Percentiles rank a stretch among this genome's conserved stretches.
Conservation (phyloP, 1,140 invertebrate species). For the Megalonaias nervosa region DNA sequence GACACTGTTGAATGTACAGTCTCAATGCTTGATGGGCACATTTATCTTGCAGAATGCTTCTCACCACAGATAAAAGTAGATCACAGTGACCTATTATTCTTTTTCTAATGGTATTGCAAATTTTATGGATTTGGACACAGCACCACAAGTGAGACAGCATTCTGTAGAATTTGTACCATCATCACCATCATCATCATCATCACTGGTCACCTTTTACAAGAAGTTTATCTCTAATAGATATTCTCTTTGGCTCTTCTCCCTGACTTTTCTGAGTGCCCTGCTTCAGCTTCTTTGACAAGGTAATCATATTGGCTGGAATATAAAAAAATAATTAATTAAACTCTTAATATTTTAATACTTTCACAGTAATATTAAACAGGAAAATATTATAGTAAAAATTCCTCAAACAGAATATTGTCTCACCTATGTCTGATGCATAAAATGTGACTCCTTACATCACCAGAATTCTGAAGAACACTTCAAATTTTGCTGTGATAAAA, state of each 20-base stretch:
- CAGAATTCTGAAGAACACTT: too few relatives aligned
- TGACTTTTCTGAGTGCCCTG: slow-evolving; percentile 70
- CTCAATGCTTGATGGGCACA: background rate
- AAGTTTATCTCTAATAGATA: slow-evolving; percentile 88
- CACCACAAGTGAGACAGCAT: background rate
- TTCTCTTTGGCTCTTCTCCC: slow-evolving; percentile 69
- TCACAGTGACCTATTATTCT: background rate
- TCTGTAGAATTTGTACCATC: background rate
- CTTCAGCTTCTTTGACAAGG: slow-evolving; percentile 85
- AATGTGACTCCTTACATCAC: too few relatives aligned
- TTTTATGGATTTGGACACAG: background rate
- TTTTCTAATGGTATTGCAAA: background rate
- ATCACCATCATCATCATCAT: slow-evolving; percentile 3
- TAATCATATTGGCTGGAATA: slow-evolving; percentile 78
- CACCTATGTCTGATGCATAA: too few relatives aligned
- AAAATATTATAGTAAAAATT: too few relatives aligned
- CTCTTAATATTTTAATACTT: too few relatives aligned
- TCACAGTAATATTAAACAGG: too few relatives aligned
- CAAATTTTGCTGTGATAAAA: too few relatives aligned
- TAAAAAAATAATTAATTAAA: too few relatives aligned
- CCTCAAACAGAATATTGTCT: too few relatives aligned
- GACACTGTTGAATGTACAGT: too few relatives aligned
- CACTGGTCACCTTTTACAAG: slow-evolving; percentile 81
- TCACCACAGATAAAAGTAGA: background rate
- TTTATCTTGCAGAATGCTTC: background rate